A percentile compares a stretch with the other conserved stretches of the same genome.
phyloP scores from a whole-genome alignment of 2,888 invertebrate species.

The Syrista parreyssii region DNA sequence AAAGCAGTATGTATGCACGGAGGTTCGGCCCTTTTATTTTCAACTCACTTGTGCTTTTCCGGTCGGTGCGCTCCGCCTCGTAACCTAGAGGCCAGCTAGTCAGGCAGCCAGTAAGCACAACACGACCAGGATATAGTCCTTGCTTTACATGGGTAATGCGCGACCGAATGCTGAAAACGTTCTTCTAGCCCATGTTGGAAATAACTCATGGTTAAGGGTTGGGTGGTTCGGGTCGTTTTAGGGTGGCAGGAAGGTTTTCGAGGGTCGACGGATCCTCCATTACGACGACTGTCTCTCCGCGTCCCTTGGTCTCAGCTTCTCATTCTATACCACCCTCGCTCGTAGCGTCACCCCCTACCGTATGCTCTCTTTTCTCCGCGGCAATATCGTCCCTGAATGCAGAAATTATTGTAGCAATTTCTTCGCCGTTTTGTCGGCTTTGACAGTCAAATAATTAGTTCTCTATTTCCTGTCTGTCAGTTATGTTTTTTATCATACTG shows the following conservation, averaged over 20 bases:
- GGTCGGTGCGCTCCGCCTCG: slow-evolving; percentile 29
- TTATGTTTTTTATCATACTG: background rate
- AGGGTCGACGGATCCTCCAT: slow-evolving; percentile 54
- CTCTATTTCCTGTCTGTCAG: background rate
- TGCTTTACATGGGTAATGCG: slow-evolving; percentile 26
- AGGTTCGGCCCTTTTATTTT: slow-evolving; percentile 24
- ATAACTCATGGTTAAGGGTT: slow-evolving; percentile 29
- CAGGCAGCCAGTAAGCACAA: background rate
- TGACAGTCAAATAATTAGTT: background rate
- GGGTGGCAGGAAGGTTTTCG: slow-evolving; percentile 31
- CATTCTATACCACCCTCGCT: background rate
- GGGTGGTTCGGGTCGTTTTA: slow-evolving; percentile 7
- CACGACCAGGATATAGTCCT: background rate
- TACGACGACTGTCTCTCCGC: slow-evolving; percentile 22
- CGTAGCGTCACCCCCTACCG: background rate
- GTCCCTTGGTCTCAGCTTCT: background rate
- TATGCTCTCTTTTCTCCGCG: background rate
- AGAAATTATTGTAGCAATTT: slow-evolving; percentile 14
- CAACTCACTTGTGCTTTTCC: slow-evolving; percentile 32
- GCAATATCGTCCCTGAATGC: slow-evolving; percentile 6
- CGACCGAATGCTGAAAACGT: slow-evolving; percentile 35
- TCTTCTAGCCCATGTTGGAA: slow-evolving; percentile 30
- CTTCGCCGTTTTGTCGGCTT: slow-evolving; percentile 5
- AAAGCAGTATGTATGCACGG: slow-evolving; percentile 6
- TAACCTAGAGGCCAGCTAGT: slow-evolving; percentile 20